Base-by-base conservation (phyloP, 2,113 vertebrate species). In the Phalacrocorax carbo region DNA sequence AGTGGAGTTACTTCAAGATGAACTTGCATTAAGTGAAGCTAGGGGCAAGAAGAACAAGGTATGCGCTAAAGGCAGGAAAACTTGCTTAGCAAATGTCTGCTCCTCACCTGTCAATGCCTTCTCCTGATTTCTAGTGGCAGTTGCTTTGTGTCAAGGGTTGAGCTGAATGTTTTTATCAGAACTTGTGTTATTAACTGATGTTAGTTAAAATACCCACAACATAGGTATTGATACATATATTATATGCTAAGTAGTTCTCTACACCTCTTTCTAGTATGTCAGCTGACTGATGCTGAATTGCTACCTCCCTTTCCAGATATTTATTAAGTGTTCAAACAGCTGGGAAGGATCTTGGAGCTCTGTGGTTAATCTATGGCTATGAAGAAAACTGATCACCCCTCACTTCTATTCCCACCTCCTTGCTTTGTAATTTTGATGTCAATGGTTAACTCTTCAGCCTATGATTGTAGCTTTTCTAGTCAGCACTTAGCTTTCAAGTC, bases 1-100 rank as follows among this genome's bases (percentile, higher is more conserved):
- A 27, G 99, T 99, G 94, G 99, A 99, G 96, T 98, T 99, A 9
- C 99, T 99, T 77, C 99, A 99, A 75, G 99, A 99, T 90, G 99
- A 99, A 86, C 98, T 99, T 52, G 96, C 98, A 25, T 91, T 98
- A 11, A 98, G 98, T 96, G 99, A 99, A 97, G 89, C 98, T 58
- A 99, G 98, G 86, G 98, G 99, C 97, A 99, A 99, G 98, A 99
- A 99, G 97, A 99, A 97, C 90, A 99, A 99, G 98, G 99, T 99
- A 94, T 51, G 29, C 79, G 65, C 64, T 76, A 57, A 80, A 48
- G 54, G 65, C 32, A 82, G 51, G 66, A 51, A 70, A 51, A 0
- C 13, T 61, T 65, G 62, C 44, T 57, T 86, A n/a, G 51, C 15
- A 76, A 60, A 27, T 79, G 21, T 52, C 38, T 94, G 15, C 27